Evolutionary conservation across 1,140 invertebrate species (phyloP), one percentile per base, ranked within the genome.

Genomic region (Gerris buenoi): DNA sequence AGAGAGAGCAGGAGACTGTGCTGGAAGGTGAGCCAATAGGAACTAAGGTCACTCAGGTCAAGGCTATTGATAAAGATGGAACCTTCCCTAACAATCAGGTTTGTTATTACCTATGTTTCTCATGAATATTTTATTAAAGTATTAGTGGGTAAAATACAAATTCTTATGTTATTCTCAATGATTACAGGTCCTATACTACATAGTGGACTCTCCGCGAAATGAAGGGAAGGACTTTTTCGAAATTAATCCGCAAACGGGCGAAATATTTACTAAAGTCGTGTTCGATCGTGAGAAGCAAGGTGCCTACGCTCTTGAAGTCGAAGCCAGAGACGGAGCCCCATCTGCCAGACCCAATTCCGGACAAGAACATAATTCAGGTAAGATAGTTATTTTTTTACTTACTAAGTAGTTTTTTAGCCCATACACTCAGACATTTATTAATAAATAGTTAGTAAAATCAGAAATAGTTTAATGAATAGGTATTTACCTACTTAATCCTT

Each of bases 31-130:
- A 97, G 79, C 91, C 89, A 26, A 86, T 92, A 69, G 93, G 94
- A 46, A 95, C 93, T 63, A 91, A 92, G 81, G 95, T 98, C 66
- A 95, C 93, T 25, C 91, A 95, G 80, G 91, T 98, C 71, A 91
- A 94, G 77, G 95, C 95, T 25, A 91, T 93, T 62, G 95, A 98
- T 80, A 93, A 93, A 76, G 95, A 98, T 79, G 93, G 93, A 72
- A 96, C 92, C 26, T 90, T 89, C 73, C 93, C 92, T 25, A 95
- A 95, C 77, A 95, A 95, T 81, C 86, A 92, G 83, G 91, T 94
- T 81, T 81, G 79, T 75, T 25, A 59, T 57, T 25, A 23, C 57
- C 27, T 46, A 46, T 25, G n/a, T 27, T 63, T 66, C 22, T 3
- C 64, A 64, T 28, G 3, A 26, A 56, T 10, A 56, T 13, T 13